These are phyloP conservation scores for Raja brachyura DNA, from an alignment of 2,113 vertebrate genomes.

Conservation along the genomic window DNA sequence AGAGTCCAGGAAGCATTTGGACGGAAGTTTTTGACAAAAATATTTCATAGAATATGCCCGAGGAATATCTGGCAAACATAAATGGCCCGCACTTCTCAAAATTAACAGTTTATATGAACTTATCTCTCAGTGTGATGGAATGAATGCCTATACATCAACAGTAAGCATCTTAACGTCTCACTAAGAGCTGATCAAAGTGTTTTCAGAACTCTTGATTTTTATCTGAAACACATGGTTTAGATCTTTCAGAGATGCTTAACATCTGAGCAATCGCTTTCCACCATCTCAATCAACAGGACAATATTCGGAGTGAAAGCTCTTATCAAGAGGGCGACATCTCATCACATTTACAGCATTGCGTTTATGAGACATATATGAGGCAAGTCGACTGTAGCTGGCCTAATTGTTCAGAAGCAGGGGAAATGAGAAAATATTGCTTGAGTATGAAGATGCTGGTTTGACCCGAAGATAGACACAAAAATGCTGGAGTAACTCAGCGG, in stretches of 20 bases:
- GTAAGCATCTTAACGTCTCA: not conserved
- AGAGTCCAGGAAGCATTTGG: too few species aligned
- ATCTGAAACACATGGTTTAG: conserved; percentile 1
- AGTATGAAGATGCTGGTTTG: too few species aligned
- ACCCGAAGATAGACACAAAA: too few species aligned
- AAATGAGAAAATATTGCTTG: not conserved
- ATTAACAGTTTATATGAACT: not conserved
- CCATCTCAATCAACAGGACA: not conserved
- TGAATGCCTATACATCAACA: not conserved
- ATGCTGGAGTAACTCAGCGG: too few species aligned
- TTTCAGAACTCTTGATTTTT: not conserved
- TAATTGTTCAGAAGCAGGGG: not conserved
- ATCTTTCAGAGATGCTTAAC: not conserved
- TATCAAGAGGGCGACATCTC: not conserved
- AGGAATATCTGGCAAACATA: too few species aligned
- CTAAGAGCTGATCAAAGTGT: not conserved
- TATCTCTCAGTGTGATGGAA: not conserved
- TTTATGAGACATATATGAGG: not conserved
- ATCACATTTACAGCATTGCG: not conserved
- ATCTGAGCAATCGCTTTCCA: not conserved
- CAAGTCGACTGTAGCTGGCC: not conserved
- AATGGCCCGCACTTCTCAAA: too few species aligned
- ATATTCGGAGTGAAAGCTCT: not conserved
- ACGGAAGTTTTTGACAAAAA: too few species aligned
- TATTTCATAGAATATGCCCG: too few species aligned